Conservation (phyloP, 2,888 invertebrate genomes). For the Spodoptera picta region DNA sequence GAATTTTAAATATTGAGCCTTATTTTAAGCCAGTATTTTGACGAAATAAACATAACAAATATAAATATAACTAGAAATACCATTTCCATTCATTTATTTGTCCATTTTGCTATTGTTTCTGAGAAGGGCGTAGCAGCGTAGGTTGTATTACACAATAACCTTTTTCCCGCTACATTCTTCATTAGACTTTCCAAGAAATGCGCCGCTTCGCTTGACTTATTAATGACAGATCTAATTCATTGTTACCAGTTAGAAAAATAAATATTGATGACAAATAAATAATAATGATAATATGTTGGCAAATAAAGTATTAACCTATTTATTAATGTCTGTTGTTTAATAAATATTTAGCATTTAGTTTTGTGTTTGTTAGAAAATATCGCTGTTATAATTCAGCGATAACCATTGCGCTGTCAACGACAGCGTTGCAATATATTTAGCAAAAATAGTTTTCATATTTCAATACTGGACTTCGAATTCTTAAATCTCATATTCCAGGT, state of each 20-base stretch:
- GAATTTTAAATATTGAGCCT: not conserved
- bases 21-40: not conserved
- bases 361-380: no score
- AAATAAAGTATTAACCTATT: no score
- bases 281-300: no score
- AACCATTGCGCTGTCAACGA: no score
- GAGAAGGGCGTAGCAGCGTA: constrained; percentile 8
- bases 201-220: constrained; percentile 8
- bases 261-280: not conserved
- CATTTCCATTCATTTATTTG: not conserved
- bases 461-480: no score
- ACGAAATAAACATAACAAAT: not conserved
- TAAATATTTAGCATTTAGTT: no score
- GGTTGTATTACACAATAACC: not conserved
- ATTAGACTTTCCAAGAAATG: constrained; percentile 34
- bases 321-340: no score
- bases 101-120: constrained; percentile 3
- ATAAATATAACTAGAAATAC: not conserved
- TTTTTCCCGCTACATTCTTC: constrained; percentile 18
- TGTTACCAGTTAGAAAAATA: constrained; percentile 8
- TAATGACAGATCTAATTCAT: constrained; percentile 9
- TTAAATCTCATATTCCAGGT: no score
- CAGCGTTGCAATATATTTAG: no score
- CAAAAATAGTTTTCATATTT: no score
- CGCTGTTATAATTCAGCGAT: no score